phyloP scores from a whole-genome alignment of 2,888 invertebrate species.

The Vanessa cardui region DNA sequence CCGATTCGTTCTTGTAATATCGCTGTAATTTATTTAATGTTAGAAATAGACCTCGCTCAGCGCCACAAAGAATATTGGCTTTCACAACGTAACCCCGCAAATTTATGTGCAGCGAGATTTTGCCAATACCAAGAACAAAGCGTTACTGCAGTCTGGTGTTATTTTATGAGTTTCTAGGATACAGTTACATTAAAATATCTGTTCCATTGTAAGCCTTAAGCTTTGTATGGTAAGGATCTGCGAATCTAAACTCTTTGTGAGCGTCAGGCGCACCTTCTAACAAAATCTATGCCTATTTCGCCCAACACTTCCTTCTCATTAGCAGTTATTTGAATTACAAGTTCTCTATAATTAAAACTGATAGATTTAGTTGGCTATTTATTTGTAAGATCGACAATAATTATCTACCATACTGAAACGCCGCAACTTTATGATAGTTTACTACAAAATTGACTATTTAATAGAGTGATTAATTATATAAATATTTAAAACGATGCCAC shows the following conservation, averaged over 20 bases:
- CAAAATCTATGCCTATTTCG: slow-evolving; percentile 27
- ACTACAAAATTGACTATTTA: slow-evolving; percentile 8
- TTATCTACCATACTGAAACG: not conserved
- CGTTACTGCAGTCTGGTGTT: slow-evolving; percentile 42
- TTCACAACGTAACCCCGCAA: slow-evolving; percentile 80
- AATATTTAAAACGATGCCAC: slow-evolving; percentile 16
- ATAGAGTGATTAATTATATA: slow-evolving; percentile 21
- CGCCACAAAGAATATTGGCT: slow-evolving; percentile 81
- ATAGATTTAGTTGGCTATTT: slow-evolving; percentile 12
- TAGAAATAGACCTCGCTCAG: slow-evolving; percentile 76
- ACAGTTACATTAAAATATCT: slow-evolving; percentile 24
- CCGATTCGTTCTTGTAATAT: slow-evolving; percentile 81
- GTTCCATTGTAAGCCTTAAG: slow-evolving; percentile 30
- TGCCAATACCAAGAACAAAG: slow-evolving; percentile 66
- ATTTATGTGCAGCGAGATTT: slow-evolving; percentile 79
- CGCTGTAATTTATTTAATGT: slow-evolving; percentile 81
- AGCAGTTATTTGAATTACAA: slow-evolving; percentile 28
- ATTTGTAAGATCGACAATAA: slow-evolving; percentile 9
- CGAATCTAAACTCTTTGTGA: slow-evolving; percentile 6
- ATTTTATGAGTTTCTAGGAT: slow-evolving; percentile 37
- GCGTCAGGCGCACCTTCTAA: slow-evolving; percentile 25
- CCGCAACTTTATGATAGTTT: not conserved
- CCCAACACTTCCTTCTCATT: slow-evolving; percentile 29
- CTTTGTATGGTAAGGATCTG: slow-evolving; percentile 24
- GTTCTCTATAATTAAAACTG: slow-evolving; percentile 18